These are phyloP conservation scores for Diloba caeruleocephala DNA, from an alignment of 2,888 invertebrate genomes.

Conservation along the genomic window DNA sequence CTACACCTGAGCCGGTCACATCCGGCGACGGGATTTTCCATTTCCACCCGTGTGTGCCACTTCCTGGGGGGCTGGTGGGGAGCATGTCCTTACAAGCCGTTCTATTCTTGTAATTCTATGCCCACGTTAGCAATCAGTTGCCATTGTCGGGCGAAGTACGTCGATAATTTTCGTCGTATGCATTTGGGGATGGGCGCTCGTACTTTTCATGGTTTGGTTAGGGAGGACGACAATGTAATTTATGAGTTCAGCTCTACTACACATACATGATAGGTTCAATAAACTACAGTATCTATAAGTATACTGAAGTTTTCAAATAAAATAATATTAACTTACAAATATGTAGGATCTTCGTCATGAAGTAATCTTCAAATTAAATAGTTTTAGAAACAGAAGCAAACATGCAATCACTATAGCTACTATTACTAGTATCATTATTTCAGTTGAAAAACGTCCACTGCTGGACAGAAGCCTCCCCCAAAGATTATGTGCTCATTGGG, in stretches of 20 bases:
- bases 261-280: no score
- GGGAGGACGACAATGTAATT: constrained; percentile 5
- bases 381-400: no score
- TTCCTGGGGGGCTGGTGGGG: constrained; percentile 60
- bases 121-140: constrained; percentile 62
- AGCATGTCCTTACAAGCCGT: constrained; percentile 42
- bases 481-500: no score
- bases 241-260: constrained; percentile 11
- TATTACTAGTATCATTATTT: no score
- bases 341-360: no score
- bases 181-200: constrained; percentile 23
- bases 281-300: no score
- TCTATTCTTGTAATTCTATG: constrained; percentile 53
- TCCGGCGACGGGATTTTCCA: constrained; percentile 77
- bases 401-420: no score
- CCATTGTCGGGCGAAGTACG: constrained; percentile 49
- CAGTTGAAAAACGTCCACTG: no score
- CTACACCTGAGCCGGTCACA: constrained; percentile 74
- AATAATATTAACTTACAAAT: no score
- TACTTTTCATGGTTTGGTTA: constrained; percentile 3
- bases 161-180: constrained; percentile 45
- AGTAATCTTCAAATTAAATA: no score
- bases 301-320: no score
- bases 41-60: constrained; percentile 73
- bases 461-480: no score